Percentiles rank a stretch among this genome's conserved stretches.
phyloP scores from a whole-genome alignment of 1,140 invertebrate species.

The Hypsibius dujardini region DNA sequence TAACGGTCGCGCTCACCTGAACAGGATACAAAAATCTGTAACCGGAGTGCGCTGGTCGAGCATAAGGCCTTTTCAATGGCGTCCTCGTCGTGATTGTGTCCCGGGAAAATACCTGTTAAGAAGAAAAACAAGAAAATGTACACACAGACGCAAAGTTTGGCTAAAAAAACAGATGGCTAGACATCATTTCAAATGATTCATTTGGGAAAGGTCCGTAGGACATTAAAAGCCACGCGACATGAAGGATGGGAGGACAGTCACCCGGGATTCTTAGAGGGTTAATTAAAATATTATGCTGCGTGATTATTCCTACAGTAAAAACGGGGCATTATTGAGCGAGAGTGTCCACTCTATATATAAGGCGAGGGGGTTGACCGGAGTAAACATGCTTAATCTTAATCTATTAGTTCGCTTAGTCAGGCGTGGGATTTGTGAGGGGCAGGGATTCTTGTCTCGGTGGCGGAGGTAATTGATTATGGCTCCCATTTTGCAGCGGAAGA shows the following conservation, averaged over 20 bases:
- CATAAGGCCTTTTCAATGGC: conserved; percentile 1
- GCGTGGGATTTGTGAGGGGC: not conserved
- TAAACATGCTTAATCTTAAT: conserved; percentile 16
- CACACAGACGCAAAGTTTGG: too few species aligned
- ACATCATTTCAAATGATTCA: too few species aligned
- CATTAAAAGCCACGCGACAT: too few species aligned
- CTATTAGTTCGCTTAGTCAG: conserved; percentile 17
- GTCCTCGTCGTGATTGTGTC: conserved; percentile 15
- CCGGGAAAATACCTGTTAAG: conserved; percentile 6
- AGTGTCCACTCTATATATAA: too few species aligned
- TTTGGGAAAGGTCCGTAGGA: too few species aligned
- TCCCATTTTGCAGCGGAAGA: too few species aligned
- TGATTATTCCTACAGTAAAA: conserved; percentile 10
- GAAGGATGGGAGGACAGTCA: not conserved
- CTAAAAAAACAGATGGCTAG: too few species aligned
- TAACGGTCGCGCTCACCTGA: not conserved
- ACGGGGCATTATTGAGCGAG: too few species aligned
- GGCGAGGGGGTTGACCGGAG: not conserved
- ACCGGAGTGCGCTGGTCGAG: not conserved
- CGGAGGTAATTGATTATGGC: conserved; percentile 6
- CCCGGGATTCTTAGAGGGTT: too few species aligned
- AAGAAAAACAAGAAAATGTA: too few species aligned
- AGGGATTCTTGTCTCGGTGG: conserved; percentile 9
- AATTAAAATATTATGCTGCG: conserved; percentile 7
- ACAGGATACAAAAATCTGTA: conserved; percentile 14